Conservation (phyloP, 2,113 vertebrate genomes). For the Sporophila hypoxantha region DNA sequence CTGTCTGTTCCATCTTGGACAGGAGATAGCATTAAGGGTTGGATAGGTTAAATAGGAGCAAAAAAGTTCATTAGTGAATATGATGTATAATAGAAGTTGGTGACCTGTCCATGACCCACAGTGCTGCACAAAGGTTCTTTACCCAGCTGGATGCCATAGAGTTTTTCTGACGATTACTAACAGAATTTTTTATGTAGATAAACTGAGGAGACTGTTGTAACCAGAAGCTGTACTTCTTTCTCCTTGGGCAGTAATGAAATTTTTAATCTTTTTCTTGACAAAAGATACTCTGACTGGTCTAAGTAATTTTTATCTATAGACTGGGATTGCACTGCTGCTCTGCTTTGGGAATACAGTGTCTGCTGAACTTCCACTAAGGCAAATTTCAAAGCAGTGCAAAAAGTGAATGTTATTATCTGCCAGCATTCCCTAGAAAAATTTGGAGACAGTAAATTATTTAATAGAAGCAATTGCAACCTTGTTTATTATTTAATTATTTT, state of each 20-base stretch:
- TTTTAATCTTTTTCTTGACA: background rate
- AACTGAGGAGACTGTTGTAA: background rate
- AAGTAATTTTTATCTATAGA: background rate
- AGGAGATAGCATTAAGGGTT: background rate
- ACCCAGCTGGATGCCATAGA: background rate
- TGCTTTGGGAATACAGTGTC: background rate
- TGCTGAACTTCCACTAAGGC: background rate
- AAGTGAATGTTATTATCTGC: background rate
- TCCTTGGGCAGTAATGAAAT: background rate
- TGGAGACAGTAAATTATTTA: background rate
- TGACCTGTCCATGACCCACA: background rate
- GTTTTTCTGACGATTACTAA: background rate
- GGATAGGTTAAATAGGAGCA: background rate
- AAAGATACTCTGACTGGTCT: background rate
- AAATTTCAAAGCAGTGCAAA: background rate
- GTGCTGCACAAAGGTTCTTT: background rate
- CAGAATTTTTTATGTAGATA: background rate
- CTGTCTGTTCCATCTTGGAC: background rate
- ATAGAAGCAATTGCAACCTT: background rate
- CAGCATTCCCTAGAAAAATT: background rate
- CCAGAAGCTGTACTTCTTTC: background rate
- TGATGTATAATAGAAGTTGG: background rate
- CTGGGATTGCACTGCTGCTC: background rate
- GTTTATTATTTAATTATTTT: background rate
- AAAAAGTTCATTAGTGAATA: background rate